A percentile compares a stretch with the other conserved stretches of the same genome.
Conservation (phyloP, 1,140 invertebrate genomes). For the Berghia stephanieae region DNA sequence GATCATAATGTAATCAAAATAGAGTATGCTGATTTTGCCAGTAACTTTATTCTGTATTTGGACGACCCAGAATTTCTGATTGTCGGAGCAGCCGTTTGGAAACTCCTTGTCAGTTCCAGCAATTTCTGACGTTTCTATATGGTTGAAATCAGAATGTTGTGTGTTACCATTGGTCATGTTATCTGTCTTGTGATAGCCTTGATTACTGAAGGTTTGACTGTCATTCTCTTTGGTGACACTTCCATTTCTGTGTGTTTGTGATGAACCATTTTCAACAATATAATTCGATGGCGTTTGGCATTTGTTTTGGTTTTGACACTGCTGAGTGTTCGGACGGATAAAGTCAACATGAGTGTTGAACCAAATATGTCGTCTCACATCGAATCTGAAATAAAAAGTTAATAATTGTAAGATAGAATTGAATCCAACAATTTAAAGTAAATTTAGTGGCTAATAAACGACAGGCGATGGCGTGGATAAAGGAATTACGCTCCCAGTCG, state of each 20-base stretch:
- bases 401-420: too few relatives aligned
- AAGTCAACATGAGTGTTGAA: slow-evolving; percentile 46
- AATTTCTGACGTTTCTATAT: background rate
- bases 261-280: background rate
- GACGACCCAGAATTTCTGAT: slow-evolving; percentile 60
- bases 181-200: too few relatives aligned
- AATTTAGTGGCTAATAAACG: too few relatives aligned
- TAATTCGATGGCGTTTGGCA: background rate
- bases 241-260: slow-evolving; percentile 31
- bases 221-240: slow-evolving; percentile 61
- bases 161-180: too few relatives aligned
- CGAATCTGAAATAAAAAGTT: slow-evolving; percentile 49
- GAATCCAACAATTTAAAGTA: too few relatives aligned
- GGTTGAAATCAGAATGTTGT: too few relatives aligned
- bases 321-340: slow-evolving; percentile 11
- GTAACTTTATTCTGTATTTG: slow-evolving; percentile 31
- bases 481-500: too few relatives aligned
- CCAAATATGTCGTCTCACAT: slow-evolving; percentile 56
- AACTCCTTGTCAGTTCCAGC: background rate
- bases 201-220: slow-evolving; percentile 67
- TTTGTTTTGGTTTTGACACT: slow-evolving; percentile 37
- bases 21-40: slow-evolving; percentile 41
- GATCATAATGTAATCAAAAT: slow-evolving; percentile 61
- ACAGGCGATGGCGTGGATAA: too few relatives aligned
- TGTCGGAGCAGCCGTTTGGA: slow-evolving; percentile 64